These are phyloP conservation scores for Oophaga sylvatica DNA, from an alignment of 2,797 vertebrate species.

Conservation along the genomic window DNA sequence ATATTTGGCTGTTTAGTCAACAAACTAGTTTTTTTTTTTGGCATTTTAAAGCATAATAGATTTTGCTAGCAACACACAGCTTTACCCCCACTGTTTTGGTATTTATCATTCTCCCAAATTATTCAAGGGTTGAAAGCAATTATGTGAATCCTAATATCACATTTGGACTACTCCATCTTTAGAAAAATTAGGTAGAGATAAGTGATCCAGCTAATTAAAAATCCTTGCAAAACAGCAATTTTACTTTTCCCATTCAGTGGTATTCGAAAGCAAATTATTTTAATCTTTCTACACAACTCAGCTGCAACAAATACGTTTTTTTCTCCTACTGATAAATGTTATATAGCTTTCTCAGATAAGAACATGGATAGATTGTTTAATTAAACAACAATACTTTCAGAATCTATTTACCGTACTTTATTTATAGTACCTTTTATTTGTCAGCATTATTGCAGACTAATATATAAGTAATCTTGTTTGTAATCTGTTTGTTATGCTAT, in stretches of 20 bases:
- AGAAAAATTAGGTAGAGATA: slow-evolving; percentile 44
- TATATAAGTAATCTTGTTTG: slow-evolving; percentile 10
- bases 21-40: too few relatives aligned
- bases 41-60: not conserved
- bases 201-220: slow-evolving; percentile 54
- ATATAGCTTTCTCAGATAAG: slow-evolving; percentile 45
- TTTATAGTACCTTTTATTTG: slow-evolving; percentile 31
- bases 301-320: slow-evolving; percentile 29
- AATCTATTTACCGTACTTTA: slow-evolving; percentile 38
- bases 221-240: slow-evolving; percentile 50
- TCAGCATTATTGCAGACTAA: slow-evolving; percentile 22
- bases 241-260: slow-evolving; percentile 11
- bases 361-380: slow-evolving; percentile 53
- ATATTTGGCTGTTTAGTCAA: too few relatives aligned
- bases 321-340: slow-evolving; percentile 20
- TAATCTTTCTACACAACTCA: slow-evolving; percentile 47
- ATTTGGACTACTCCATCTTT: slow-evolving; percentile 9
- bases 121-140: slow-evolving; percentile 22
- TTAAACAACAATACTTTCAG: slow-evolving; percentile 52
- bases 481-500: slow-evolving; percentile 19
- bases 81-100: not conserved
- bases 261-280: slow-evolving; percentile 51
- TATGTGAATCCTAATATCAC: slow-evolving; percentile 34
- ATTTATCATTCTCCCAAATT: slow-evolving; percentile 10
- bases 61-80: slow-evolving; percentile 12